Evolutionary conservation across 2,888 invertebrate genomes (phyloP), one percentile per base, ranked within the genome.

Genomic region (Crossocerus cetratus): DNA sequence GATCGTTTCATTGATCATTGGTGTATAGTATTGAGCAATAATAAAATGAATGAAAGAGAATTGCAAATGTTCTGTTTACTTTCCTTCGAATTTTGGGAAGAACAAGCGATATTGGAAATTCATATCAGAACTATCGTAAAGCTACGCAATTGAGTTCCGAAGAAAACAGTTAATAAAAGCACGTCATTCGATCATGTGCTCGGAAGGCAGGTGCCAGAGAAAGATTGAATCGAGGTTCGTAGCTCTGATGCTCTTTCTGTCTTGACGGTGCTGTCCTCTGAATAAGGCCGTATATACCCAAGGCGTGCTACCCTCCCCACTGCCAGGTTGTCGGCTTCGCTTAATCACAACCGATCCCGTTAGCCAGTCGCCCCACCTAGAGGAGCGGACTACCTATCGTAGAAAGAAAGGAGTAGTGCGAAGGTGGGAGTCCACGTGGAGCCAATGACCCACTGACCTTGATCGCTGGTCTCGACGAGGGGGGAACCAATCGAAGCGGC

Each of bases 401-500:
- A 63, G 18, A 20, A 55, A 49, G 68, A 61, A 67, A 67, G 73
- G 68, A 60, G 53, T 45, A 60, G 65, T 18, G 53, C 65, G 23
- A 14, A 21, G 56, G 72, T 68, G 72, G 76, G 66, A 60, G 68
- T 72, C 76, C 77, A 78, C 83, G 83, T 78, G 81, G 76, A 87
- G 86, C 82, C 81, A 87, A 80, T 83, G 88, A 86, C 90, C 84
- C 83, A 90, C 86, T 90, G 81, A 86, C 89, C 89, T 86, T 87
- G 83, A 88, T 89, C 74, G 58, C 22, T 55, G 62, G 42, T 55
- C 71, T 32, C 23, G 63, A 65, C 43, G 77, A 72, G 76, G 81
- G 76, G 74, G 76, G 81, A 75, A 58, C 84, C 85, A 86, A 84
- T 85, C 64, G 56, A 22, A 58, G n/a, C 45, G 56, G 53, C 72